Conservation (phyloP, 2,888 invertebrate genomes). For the Eupeodes luniger region DNA sequence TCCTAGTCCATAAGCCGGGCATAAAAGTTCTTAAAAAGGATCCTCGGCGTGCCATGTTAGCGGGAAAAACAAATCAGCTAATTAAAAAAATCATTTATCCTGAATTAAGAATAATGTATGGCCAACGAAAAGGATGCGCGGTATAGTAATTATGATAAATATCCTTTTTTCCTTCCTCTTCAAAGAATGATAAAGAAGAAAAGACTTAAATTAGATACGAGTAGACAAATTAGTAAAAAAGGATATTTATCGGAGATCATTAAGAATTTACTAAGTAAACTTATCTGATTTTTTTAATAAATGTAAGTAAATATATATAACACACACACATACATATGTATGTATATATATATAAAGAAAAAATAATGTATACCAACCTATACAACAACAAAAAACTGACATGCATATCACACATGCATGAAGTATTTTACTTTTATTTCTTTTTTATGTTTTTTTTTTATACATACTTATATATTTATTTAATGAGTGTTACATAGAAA, state of each 20-base stretch:
- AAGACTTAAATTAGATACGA: constrained; percentile 75
- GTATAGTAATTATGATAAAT: constrained; percentile 86
- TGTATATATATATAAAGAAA: neutral
- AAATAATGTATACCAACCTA: constrained; percentile 2
- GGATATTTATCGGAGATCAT: constrained; percentile 76
- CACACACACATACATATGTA: neutral
- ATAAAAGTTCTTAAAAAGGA: constrained; percentile 94
- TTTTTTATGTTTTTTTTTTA: neutral
- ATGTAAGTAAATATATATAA: constrained; percentile 2
- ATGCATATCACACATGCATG: constrained; percentile 13
- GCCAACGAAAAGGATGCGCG: constrained; percentile 91
- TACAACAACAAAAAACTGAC: neutral
- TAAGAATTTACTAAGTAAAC: constrained; percentile 74
- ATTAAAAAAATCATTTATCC: constrained; percentile 93
- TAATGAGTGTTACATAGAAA: neutral
- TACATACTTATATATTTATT: neutral
- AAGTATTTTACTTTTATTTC: neutral
- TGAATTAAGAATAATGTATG: constrained; percentile 93
- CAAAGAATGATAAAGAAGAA: constrained; percentile 76
- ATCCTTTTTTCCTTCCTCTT: constrained; percentile 74
- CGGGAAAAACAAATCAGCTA: constrained; percentile 90
- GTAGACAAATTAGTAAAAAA: constrained; percentile 71
- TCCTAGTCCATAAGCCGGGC: constrained; percentile 95
- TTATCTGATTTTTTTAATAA: constrained; percentile 55
- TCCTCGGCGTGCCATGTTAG: constrained; percentile 89